Percentiles rank a stretch among this genome's conserved stretches.
Conservation (phyloP, 2,113 vertebrate genomes). For the Pungitius pungitius region DNA sequence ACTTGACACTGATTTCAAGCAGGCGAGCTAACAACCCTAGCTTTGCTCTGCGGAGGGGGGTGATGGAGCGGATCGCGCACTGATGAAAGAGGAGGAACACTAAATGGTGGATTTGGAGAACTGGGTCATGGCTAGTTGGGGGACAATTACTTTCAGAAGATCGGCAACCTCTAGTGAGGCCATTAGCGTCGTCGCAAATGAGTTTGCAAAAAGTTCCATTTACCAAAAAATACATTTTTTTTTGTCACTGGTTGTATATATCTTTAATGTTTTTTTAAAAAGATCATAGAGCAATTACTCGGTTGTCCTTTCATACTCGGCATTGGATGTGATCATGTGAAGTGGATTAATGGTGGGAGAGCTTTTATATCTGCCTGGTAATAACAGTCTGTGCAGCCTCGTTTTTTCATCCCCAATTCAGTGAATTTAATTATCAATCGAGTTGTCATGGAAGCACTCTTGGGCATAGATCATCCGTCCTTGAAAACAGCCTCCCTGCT, state of each 20-base stretch:
- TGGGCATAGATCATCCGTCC: conserved; percentile 48
- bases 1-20: conserved; percentile 12
- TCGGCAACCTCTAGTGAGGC: conserved; percentile 1
- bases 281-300: conserved; percentile 5
- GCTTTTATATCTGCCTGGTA: conserved; percentile 44
- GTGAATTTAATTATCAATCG: conserved; percentile 52
- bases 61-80: conserved; percentile 3
- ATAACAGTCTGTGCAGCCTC: conserved; percentile 19
- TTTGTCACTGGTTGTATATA: neutral
- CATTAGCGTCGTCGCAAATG: conserved; percentile 3
- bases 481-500: conserved; percentile 44
- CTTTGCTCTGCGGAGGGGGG: neutral
- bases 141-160: conserved; percentile 11
- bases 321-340: conserved; percentile 22
- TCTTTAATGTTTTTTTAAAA: conserved; percentile 19
- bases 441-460: conserved; percentile 61
- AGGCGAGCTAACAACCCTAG: conserved; percentile 11
- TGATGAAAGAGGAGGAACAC: conserved; percentile 14
- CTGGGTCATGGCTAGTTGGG: conserved; percentile 17
- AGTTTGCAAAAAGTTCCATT: conserved; percentile 9
- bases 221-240: neutral
- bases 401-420: conserved; percentile 33
- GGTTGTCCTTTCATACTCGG: conserved; percentile 31
- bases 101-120: conserved; percentile 25
- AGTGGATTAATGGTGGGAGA: neutral